Evolutionary conservation across 2,797 vertebrate species (phyloP).

Genomic region (Ispidina picta): DNA sequence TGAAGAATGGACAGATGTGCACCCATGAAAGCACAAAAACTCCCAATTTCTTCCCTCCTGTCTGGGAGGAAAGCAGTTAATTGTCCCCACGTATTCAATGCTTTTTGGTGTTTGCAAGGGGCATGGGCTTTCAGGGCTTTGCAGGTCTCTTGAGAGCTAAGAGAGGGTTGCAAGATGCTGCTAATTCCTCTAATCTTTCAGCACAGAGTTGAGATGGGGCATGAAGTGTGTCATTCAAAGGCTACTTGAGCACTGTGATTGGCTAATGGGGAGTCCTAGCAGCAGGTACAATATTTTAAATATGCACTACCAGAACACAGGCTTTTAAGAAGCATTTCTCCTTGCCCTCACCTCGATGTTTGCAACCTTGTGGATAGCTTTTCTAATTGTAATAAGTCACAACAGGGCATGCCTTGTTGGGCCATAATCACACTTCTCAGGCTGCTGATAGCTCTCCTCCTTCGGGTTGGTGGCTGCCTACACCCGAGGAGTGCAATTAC

Average conservation of each 20-base stretch:
- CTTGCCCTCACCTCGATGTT: background rate
- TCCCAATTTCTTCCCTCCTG: background rate
- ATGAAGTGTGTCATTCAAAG: conserved; percentile 65
- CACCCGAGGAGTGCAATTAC: conserved; percentile 71
- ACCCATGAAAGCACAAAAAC: background rate
- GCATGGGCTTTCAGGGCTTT: conserved; percentile 19
- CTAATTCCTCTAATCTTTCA: conserved; percentile 59
- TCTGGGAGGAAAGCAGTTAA: conserved; percentile 51
- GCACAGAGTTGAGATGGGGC: conserved; percentile 31
- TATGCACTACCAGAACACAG: conserved; percentile 24
- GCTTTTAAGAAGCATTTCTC: conserved; percentile 63
- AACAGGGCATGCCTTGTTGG: conserved; percentile 75
- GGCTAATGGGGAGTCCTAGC: conserved; percentile 59
- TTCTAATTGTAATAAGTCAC: conserved; percentile 73
- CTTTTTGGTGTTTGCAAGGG: conserved; percentile 41
- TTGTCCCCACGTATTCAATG: background rate
- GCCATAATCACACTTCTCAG: conserved; percentile 72
- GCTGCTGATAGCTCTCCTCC: conserved; percentile 71
- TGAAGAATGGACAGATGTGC: background rate
- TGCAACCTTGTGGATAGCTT: conserved; percentile 42
- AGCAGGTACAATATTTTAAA: conserved; percentile 70
- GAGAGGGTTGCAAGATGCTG: conserved; percentile 39
- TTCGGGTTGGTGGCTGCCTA: conserved; percentile 33
- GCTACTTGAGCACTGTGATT: conserved; percentile 67
- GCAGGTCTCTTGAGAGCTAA: conserved; percentile 46